Evolutionary conservation across 2,888 invertebrate genomes (phyloP).

Genomic region (Anthophora plumipes): DNA sequence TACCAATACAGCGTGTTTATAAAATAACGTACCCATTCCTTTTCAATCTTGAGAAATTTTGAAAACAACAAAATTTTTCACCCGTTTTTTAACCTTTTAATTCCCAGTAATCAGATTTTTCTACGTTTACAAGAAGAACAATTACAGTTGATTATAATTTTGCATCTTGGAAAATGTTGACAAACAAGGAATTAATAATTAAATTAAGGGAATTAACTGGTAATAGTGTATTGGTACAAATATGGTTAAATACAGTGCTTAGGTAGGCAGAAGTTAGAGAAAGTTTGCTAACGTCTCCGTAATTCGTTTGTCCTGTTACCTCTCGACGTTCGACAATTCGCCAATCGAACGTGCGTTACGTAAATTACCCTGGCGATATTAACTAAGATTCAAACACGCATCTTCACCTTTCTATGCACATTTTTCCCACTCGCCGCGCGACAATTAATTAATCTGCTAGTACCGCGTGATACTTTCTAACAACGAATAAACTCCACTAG

Average conservation of each 20-base stretch:
- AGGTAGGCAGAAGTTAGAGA: slow-evolving; percentile 73
- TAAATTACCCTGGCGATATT: slow-evolving; percentile 32
- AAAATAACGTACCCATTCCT: too few species aligned
- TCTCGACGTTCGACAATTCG: slow-evolving; percentile 66
- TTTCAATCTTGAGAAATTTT: too few species aligned
- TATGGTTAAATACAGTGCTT: slow-evolving; percentile 66
- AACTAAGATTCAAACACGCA: background rate
- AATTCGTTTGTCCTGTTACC: slow-evolving; percentile 62
- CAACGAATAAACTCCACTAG: background rate
- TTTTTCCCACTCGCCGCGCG: background rate
- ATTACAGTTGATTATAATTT: too few species aligned
- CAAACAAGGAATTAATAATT: too few species aligned
- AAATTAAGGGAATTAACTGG: too few species aligned
- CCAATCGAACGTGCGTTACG: slow-evolving; percentile 57
- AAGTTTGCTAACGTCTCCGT: slow-evolving; percentile 68
- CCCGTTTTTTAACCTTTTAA: too few species aligned
- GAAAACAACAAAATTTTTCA: too few species aligned
- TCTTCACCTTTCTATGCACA: background rate
- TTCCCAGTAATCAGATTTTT: too few species aligned
- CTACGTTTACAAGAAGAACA: too few species aligned
- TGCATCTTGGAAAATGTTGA: too few species aligned
- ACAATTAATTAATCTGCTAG: background rate
- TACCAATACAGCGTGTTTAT: too few species aligned
- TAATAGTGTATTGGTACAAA: too few species aligned
- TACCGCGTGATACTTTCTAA: background rate